These are phyloP conservation scores for Lypha dubia DNA, from an alignment of 2,888 invertebrate species.

Conservation along the genomic window DNA sequence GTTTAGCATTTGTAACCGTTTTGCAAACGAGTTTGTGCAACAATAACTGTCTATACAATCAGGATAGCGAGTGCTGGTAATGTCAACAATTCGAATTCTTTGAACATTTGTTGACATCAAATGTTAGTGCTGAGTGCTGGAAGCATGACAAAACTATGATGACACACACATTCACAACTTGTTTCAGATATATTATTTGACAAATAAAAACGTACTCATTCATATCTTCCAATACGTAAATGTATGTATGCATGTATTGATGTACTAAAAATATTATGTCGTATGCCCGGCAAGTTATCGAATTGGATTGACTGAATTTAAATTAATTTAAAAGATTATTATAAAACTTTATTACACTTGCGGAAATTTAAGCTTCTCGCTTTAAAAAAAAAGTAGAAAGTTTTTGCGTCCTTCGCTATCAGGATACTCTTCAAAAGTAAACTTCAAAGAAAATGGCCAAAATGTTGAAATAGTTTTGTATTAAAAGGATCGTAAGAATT, in stretches of 20 bases:
- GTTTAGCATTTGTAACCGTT: not conserved
- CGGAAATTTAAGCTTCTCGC: no score
- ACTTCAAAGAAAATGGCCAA: no score
- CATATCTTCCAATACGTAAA: slow-evolving; percentile 23
- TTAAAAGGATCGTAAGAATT: no score
- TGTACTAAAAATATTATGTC: not conserved
- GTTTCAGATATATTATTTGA: slow-evolving; percentile 7
- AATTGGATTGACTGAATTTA: no score
- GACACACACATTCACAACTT: slow-evolving; percentile 33
- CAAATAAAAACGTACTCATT: not conserved
- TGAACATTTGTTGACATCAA: slow-evolving; percentile 66
- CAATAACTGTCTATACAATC: not conserved
- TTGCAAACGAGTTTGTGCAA: not conserved
- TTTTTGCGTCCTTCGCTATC: no score
- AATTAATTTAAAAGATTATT: no score
- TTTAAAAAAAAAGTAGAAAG: no score
- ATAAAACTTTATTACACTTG: no score
- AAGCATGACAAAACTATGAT: slow-evolving; percentile 68
- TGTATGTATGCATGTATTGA: not conserved
- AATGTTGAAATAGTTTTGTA: no score
- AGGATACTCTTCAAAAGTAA: no score
- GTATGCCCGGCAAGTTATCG: not conserved
- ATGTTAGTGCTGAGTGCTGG: slow-evolving; percentile 69
- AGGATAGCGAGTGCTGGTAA: slow-evolving; percentile 21
- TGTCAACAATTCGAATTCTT: slow-evolving; percentile 71